Conservation (phyloP, 2,113 vertebrate genomes). For the Mus musculus region GRCm39 chr12:8301501-8302000, state of each 20-base stretch:
- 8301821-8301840: background rate
- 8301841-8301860: conserved; percentile 1
- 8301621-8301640: background rate
- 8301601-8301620: background rate
- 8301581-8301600: background rate
- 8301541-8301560: background rate
- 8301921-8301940: background rate
- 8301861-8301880: conserved; percentile 18
- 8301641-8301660: background rate
- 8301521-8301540: background rate
- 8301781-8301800: conserved; percentile 17
- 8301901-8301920: background rate
- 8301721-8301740: background rate
- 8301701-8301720: background rate
- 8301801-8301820: background rate
- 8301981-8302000: conserved; percentile 35
- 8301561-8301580: background rate
- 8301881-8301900: background rate
- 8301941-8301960: background rate
- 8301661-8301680: background rate
- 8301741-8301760: background rate
- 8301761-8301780: too few relatives aligned
- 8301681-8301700: background rate
- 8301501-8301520: background rate
- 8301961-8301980: conserved; percentile 65